Conservation (phyloP, 2,113 vertebrate genomes). For the Paraplagusia blochii region DNA sequence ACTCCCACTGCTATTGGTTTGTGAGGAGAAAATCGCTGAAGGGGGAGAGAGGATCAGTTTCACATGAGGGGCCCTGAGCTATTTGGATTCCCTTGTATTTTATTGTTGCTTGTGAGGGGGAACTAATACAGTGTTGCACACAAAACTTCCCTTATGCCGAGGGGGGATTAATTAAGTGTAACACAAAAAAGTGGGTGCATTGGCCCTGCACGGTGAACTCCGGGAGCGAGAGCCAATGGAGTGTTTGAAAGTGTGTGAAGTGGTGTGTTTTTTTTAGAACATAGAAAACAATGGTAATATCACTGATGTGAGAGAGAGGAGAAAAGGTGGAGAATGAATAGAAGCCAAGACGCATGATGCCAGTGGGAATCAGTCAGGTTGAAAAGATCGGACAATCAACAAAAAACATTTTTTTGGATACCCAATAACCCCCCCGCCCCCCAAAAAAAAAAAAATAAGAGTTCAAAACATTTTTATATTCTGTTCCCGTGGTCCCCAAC, state of each 20-base stretch:
- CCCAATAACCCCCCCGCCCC: too few relatives aligned
- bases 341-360: slow-evolving; percentile 29
- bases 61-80: slow-evolving; percentile 74
- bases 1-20: slow-evolving; percentile 66
- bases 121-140: slow-evolving; percentile 76
- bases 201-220: slow-evolving; percentile 55
- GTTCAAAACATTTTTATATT: too few relatives aligned
- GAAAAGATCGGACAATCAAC: not conserved
- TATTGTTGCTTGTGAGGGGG: slow-evolving; percentile 73
- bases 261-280: slow-evolving; percentile 34
- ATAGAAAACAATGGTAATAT: slow-evolving; percentile 48
- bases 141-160: slow-evolving; percentile 65
- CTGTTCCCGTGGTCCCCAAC: too few relatives aligned
- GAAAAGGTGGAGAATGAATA: slow-evolving; percentile 48
- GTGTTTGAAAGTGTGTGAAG: slow-evolving; percentile 62
- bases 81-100: slow-evolving; percentile 75
- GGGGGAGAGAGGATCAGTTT: slow-evolving; percentile 73
- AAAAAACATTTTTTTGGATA: too few relatives aligned
- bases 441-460: too few relatives aligned
- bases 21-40: slow-evolving; percentile 50
- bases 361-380: slow-evolving; percentile 27
- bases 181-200: slow-evolving; percentile 65
- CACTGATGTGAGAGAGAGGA: slow-evolving; percentile 33
- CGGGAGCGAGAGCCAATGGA: slow-evolving; percentile 32
- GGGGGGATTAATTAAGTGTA: slow-evolving; percentile 73